phyloP scores from a whole-genome alignment of 2,797 vertebrate genomes.

The Propithecus perrieri region DNA sequence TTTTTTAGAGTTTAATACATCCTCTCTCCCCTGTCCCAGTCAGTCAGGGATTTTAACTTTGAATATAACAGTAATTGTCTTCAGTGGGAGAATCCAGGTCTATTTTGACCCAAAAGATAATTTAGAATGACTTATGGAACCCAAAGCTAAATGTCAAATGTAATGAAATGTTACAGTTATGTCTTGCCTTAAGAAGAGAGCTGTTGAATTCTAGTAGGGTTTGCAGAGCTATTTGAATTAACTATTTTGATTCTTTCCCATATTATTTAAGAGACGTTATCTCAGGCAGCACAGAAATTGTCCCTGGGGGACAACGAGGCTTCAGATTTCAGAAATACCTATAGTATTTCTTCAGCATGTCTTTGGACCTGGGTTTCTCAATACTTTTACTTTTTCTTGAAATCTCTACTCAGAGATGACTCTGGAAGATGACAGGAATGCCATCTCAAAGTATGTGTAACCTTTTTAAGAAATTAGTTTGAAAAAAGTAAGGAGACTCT shows the following conservation, averaged over 20 bases:
- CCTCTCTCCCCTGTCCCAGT: slow-evolving; percentile 55
- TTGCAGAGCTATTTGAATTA: neutral
- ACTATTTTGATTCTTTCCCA: slow-evolving; percentile 6
- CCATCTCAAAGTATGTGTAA: neutral
- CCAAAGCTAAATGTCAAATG: slow-evolving; percentile 79
- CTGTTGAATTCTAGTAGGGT: neutral
- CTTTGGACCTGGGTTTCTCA: neutral
- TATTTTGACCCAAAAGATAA: slow-evolving; percentile 76
- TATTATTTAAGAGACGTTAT: neutral
- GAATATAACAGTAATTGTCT: slow-evolving; percentile 77
- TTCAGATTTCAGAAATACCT: neutral
- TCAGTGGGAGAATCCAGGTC: slow-evolving; percentile 73
- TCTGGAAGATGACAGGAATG: slow-evolving; percentile 1
- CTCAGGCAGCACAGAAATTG: neutral
- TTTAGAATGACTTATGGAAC: slow-evolving; percentile 78
- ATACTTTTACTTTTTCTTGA: neutral
- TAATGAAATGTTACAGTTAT: slow-evolving; percentile 73
- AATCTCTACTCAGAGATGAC: neutral
- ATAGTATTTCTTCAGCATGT: neutral
- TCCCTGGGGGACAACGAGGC: neutral
- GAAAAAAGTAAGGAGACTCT: neutral
- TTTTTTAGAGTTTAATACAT: slow-evolving; percentile 42
- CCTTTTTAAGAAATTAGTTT: slow-evolving; percentile 22
- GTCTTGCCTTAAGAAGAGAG: slow-evolving; percentile 63
- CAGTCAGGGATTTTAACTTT: slow-evolving; percentile 74